Evolutionary conservation across 2,888 invertebrate species (phyloP).

Genomic region (Melanotus villosus): DNA sequence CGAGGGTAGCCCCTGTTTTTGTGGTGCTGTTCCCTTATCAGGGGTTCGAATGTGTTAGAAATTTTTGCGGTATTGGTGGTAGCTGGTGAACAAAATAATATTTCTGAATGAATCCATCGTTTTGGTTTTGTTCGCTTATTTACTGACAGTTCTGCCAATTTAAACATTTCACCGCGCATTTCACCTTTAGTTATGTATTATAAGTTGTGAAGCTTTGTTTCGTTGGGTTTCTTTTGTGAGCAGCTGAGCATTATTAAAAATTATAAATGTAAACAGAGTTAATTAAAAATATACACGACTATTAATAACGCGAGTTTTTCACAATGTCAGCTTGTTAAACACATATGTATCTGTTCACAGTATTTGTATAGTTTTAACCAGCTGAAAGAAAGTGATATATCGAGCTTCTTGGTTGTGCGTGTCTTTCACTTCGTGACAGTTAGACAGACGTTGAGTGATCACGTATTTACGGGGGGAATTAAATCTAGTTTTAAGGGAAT

Average conservation of each 20-base stretch:
- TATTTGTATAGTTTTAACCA: constrained; percentile 1
- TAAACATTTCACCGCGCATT: too few species aligned
- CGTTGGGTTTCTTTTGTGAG: too few species aligned
- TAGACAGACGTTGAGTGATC: constrained; percentile 25
- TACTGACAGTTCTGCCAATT: too few species aligned
- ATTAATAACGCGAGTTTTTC: background rate
- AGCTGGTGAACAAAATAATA: too few species aligned
- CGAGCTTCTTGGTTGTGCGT: constrained; percentile 1
- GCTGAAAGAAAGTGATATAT: constrained; percentile 11
- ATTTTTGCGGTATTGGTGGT: background rate
- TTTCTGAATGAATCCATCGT: too few species aligned
- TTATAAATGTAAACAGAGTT: too few species aligned
- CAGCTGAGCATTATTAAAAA: too few species aligned
- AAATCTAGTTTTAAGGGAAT: constrained; percentile 6
- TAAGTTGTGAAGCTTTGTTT: too few species aligned
- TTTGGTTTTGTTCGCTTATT: too few species aligned
- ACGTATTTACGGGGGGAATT: constrained; percentile 22
- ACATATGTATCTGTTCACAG: background rate
- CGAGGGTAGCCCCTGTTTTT: background rate
- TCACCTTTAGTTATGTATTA: too few species aligned
- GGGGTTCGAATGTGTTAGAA: background rate
- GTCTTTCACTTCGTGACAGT: constrained; percentile 18
- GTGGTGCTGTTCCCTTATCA: too few species aligned
- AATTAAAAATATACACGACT: too few species aligned
- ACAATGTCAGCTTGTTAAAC: background rate